Base-by-base conservation (phyloP, 2,113 vertebrate species). In the Corvus moneduloides region DNA sequence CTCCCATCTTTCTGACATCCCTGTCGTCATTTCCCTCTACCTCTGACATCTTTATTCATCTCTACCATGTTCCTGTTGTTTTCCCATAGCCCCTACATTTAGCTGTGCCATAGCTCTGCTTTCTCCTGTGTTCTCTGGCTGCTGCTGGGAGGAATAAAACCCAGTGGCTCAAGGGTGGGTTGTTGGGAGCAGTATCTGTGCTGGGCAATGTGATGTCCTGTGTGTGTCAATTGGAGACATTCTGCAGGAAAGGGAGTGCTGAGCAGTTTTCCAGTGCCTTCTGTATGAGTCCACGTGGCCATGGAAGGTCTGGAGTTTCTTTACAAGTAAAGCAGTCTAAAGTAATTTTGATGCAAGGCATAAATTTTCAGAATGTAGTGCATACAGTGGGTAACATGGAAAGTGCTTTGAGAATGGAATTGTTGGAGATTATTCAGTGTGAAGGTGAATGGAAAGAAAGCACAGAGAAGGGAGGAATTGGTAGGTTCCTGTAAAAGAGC, bases 141-240 rank as follows among this genome's bases (percentile, higher is more conserved):
- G 0, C 11, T 61, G 46, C n/a, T 51, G 56, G 35, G 32, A 63
- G 39, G 48, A 68, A 59, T 21, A 51, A 63, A 83, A 13, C 35
- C 72, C 56, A 16, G 1, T 2, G 5, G 46, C 32, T 74, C 0
- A 0, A 26, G 54, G 26, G 26, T 73, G 59, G 37, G 67, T 5
- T 64, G 4, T 18, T 26, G 41, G 49, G 72, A 92, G 62, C 62
- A 51, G 22, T 13, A 0, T 21, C 26, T 46, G 18, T 39, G 67
- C 59, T 26, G 76, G 43, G 58, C 15, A 1, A 15, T 13, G 35
- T 44, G 55, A 9, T 68, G 39, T 33, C 10, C 7, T 23, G 13
- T 2, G 4, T 66, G 46, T 52, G 35, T 68, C 49, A 81, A 0
- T 1, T 43, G 35, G 41, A 68, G 41, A 66, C 86, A 56, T 68